phyloP scores from a whole-genome alignment of 2,113 vertebrate species.

The Excalfactoria chinensis region DNA sequence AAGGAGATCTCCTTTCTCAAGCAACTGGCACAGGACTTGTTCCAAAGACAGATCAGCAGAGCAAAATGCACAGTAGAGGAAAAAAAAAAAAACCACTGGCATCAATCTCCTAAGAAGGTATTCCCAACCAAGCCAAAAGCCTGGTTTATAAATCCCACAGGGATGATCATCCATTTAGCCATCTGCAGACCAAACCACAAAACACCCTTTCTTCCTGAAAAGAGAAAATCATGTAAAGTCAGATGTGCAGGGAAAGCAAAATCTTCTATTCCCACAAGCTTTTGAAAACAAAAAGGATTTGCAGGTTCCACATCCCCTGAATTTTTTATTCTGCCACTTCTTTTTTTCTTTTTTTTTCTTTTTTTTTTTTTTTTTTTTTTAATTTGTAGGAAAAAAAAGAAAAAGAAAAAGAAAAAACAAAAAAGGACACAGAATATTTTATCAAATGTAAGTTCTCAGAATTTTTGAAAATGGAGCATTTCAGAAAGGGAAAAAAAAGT shows the following conservation, averaged over 20 bases:
- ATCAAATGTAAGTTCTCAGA: not conserved
- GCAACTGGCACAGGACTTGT: not conserved
- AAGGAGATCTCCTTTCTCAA: not conserved
- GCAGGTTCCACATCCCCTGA: not conserved
- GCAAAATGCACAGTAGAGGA: not conserved
- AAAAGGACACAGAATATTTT: not conserved
- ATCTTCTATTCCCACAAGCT: not conserved
- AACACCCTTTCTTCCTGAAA: conserved; percentile 23
- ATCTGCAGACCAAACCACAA: conserved; percentile 20
- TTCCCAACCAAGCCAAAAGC: conserved; percentile 10
- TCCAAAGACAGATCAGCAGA: conserved; percentile 30
- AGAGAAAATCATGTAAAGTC: not conserved
- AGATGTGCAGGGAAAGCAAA: not conserved
- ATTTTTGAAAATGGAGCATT: not conserved
- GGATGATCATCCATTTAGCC: not conserved
- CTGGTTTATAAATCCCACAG: not conserved
- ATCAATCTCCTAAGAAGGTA: not conserved
- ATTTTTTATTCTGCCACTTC: not conserved
- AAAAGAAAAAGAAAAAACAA: not conserved
- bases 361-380: not conserved
- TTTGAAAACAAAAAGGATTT: not conserved
- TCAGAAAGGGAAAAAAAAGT: not conserved
- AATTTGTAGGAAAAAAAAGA: not conserved
- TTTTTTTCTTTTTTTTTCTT: not conserved
- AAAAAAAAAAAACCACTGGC: not conserved